Base-by-base conservation (phyloP, 2,888 invertebrate species). In the Eupithecia subfuscata region DNA sequence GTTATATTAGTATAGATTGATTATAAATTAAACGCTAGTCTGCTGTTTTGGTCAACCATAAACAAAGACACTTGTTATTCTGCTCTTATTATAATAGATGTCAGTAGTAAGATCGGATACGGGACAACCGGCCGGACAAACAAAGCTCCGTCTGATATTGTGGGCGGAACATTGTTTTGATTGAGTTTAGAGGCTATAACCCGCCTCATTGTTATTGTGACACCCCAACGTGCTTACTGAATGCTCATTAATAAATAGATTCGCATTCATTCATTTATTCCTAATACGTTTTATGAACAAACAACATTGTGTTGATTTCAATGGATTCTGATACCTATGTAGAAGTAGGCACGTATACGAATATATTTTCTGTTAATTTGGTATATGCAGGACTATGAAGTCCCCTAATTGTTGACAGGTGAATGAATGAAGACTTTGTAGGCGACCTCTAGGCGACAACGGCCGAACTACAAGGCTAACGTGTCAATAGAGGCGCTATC, bases 131-230 rank as follows among this genome's bases (percentile, higher is more conserved):
- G 12, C 56, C 56, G 52, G 8, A 56, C 60, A 22, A 56, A 56
- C 56, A 60, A 60, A 25, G 60, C 60, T 25, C 14, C 60, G 60
- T 60, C 60, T 60, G 14, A 60, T 60, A 25, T 60, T 60, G 25
- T 6, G 22, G 56, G n/a, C 52, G 22, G 60, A 25, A 60, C 25
- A 25, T 60, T 60, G 25, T 60, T 60, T 60, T 25, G 60, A 60
- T 60, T 25, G 25, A 60, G 60, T 14, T 60, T 12, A 12, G 60
- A n/a, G 6, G 25, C 22, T 6, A 22, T 12, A 25, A 14, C 14
- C 60, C 56, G 56, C 22, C 56, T 22, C 4, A 25, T 25, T 25
- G 60, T 60, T 60, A 12, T 22, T 56, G 56, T 56, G n/a, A 56
- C 25, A 1, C 9, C n/a, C 52, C 22, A 25, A 5, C 60, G 25